Base-by-base conservation (phyloP, 2,888 invertebrate genomes). In the Lepidonotus clava region DNA sequence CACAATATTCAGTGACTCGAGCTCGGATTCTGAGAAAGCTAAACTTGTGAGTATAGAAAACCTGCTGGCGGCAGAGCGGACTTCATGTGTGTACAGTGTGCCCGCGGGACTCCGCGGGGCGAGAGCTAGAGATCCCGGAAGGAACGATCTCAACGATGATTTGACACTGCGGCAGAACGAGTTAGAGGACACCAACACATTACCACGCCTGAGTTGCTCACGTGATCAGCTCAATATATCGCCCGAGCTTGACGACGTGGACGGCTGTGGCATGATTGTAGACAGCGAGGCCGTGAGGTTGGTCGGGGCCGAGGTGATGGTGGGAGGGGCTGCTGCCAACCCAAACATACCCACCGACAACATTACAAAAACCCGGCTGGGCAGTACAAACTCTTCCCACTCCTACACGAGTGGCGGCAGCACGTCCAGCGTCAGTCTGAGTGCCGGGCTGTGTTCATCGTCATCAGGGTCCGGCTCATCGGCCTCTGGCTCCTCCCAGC, bases 11-110 rank as follows among this genome's bases (percentile, higher is more conserved):
- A 83, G 83, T 83, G 83, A 83, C 67, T 41, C 66, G 28, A 85
- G 85, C 28, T 80, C 80, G 8, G 80, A 80, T 66, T 51, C 56
- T 14, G 85, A 85, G 76, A 86, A 77, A 28, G 77, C 76, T 4
- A 76, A 46, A 34, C 38, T 86, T 21, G 86, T 86, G 24, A 86
- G 86, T 38, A 86, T 86, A 21, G 86, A 86, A 21, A 66, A 77
- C 41, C 21, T 76, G 46, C 76, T 41, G 71, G 38, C 24, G 38
- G 38, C 34, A 40, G 38, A 67, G 18, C 66, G 36, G 34, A 34
- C 24, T 40, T n/a, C n/a, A n/a, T 38, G 40, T 6, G 34, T 66
- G 11, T 85, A 41, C 34, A 40, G 83, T 46, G 46, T 46, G 46
- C 18, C 46, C 8, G 46, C 8, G 8, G 46, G 46, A 11, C 46